Percentiles rank a stretch among this genome's conserved stretches.
Evolutionary conservation across 2,797 vertebrate species (phyloP).

Genomic region (Ctenochaetus hawaiiensis): DNA sequence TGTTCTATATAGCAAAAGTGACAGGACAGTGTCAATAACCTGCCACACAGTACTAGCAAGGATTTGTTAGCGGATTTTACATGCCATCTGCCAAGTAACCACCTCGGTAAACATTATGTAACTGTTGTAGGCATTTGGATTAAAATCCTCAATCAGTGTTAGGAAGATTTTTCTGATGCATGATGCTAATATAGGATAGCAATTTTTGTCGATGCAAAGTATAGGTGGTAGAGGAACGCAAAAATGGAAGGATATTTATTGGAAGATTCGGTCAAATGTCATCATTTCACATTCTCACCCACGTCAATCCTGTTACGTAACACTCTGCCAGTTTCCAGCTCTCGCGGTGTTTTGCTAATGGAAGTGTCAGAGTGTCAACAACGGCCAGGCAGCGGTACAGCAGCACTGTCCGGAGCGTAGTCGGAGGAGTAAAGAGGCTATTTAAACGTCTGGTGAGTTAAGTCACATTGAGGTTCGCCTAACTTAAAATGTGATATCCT

Average conservation of each 20-base stretch:
- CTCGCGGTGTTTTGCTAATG: constrained; percentile 80
- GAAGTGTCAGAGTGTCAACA: constrained; percentile 83
- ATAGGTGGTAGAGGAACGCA: not conserved
- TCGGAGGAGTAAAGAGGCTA: constrained; percentile 74
- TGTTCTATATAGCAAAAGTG: not conserved
- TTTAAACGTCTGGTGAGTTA: constrained; percentile 79
- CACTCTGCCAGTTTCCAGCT: constrained; percentile 25
- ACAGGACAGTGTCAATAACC: not conserved
- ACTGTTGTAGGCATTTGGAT: constrained; percentile 16
- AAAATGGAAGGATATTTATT: not conserved
- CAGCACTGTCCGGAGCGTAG: constrained; percentile 72
- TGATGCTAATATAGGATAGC: not conserved
- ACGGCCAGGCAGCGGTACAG: constrained; percentile 58
- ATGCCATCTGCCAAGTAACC: constrained; percentile 28
- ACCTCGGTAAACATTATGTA: constrained; percentile 48
- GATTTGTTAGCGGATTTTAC: constrained; percentile 25
- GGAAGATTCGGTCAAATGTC: no score
- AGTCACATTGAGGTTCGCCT: constrained; percentile 36
- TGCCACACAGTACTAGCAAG: not conserved
- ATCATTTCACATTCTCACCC: not conserved
- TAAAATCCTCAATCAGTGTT: not conserved
- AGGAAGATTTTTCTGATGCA: not conserved
- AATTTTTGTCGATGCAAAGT: not conserved
- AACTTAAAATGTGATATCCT: not conserved
- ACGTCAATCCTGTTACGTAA: constrained; percentile 72